Evolutionary conservation across 1,140 invertebrate genomes (phyloP).

Genomic region (Melitaea cinxia): DNA sequence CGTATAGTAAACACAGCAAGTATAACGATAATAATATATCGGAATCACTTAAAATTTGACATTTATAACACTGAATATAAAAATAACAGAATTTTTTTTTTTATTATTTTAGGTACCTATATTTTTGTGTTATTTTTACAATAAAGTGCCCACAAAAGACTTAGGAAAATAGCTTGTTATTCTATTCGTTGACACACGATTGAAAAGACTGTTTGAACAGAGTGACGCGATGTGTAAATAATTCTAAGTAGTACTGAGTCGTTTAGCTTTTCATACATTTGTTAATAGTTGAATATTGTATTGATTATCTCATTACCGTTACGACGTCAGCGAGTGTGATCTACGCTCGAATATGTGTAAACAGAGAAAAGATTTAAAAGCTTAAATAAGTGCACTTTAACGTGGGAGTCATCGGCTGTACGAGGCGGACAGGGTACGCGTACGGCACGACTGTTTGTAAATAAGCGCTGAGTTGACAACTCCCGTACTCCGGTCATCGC

Average conservation of each 20-base stretch:
- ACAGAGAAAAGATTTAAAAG: not conserved
- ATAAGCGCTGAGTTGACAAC: no score
- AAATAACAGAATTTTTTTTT: no score
- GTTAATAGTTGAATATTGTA: not conserved
- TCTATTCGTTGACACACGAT: not conserved
- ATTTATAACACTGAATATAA: no score
- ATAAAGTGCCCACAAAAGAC: no score
- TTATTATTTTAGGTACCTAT: no score
- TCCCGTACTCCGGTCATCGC: no score
- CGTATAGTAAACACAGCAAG: not conserved
- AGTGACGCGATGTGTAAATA: not conserved
- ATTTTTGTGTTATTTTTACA: no score
- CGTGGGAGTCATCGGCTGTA: not conserved
- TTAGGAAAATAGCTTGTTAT: no score
- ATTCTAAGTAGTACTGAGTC: not conserved
- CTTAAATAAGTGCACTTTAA: not conserved
- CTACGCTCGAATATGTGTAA: not conserved
- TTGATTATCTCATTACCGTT: not conserved
- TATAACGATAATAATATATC: no score
- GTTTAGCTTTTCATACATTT: not conserved
- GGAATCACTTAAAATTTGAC: no score
- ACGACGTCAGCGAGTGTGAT: not conserved
- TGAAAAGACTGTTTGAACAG: not conserved
- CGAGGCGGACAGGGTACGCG: no score
- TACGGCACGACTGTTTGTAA: no score